phyloP scores from a whole-genome alignment of 2,113 vertebrate genomes.

The Labeo rohita region DNA sequence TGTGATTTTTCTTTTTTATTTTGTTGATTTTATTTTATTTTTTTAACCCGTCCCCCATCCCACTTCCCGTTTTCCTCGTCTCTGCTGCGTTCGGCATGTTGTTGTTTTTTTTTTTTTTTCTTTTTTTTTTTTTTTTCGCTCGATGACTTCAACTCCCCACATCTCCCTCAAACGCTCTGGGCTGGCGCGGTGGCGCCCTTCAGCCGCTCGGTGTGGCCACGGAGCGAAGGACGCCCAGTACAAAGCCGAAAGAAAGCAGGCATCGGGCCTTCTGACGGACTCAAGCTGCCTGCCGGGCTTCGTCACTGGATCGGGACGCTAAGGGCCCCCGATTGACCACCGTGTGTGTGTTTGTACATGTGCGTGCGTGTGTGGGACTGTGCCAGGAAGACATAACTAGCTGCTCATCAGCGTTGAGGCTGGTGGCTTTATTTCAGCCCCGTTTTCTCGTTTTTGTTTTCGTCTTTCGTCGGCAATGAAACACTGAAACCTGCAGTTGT shows the following conservation, averaged over 20 bases:
- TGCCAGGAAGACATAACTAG: constrained; percentile 47
- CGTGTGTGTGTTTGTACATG: constrained; percentile 17
- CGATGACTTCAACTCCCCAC: constrained; percentile 13
- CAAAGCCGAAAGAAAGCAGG: constrained; percentile 67
- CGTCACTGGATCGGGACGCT: constrained; percentile 55
- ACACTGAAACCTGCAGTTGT: constrained; percentile 36
- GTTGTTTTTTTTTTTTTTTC: not conserved
- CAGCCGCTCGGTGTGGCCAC: constrained; percentile 69
- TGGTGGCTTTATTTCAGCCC: constrained; percentile 43
- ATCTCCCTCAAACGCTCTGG: constrained; percentile 45
- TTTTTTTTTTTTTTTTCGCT: not conserved
- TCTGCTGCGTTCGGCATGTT: constrained; percentile 35
- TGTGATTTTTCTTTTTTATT: constrained; percentile 77
- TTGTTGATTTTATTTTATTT: constrained; percentile 18
- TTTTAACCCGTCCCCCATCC: constrained; percentile 20
- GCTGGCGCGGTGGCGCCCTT: constrained; percentile 62
- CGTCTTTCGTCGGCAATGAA: constrained; percentile 10
- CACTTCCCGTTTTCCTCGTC: constrained; percentile 1
- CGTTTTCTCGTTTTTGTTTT: constrained; percentile 26
- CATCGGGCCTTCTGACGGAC: constrained; percentile 55
- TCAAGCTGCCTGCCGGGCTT: constrained; percentile 56
- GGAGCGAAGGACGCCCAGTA: constrained; percentile 70
- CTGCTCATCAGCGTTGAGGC: constrained; percentile 50
- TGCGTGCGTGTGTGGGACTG: constrained; percentile 44
- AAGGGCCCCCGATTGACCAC: constrained; percentile 43